phyloP scores from a whole-genome alignment of 2,113 vertebrate species.

The Zapus hudsonius region DNA sequence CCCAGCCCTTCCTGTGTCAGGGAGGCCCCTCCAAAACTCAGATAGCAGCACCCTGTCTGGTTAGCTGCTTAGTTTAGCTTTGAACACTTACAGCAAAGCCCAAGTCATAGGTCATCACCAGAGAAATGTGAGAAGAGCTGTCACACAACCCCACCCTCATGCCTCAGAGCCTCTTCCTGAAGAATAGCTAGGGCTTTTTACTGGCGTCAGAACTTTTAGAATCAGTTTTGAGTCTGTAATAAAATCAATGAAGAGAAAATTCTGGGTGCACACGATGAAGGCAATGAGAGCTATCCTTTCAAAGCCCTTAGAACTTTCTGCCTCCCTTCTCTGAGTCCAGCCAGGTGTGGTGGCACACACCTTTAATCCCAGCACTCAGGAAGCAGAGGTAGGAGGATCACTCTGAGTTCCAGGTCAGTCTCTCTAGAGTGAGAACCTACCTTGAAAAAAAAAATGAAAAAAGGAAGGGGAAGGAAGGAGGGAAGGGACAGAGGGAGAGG shows the following conservation, averaged over 20 bases:
- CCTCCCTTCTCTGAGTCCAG: not conserved
- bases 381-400: no score
- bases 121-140: constrained; percentile 19
- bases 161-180: not conserved
- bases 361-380: no score
- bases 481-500: no score
- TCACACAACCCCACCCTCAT: not conserved
- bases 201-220: constrained; percentile 34
- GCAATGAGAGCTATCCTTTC: not conserved
- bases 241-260: constrained; percentile 50
- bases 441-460: no score
- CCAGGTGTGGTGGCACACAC: no score
- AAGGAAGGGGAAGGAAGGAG: no score
- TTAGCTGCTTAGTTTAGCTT: not conserved
- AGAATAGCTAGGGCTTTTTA: not conserved
- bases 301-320: constrained; percentile 2
- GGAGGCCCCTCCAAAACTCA: not conserved
- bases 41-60: constrained; percentile 14
- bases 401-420: no score
- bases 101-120: constrained; percentile 14
- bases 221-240: constrained; percentile 9
- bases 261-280: not conserved
- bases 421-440: no score
- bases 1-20: constrained; percentile 55
- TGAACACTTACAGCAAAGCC: constrained; percentile 19